phyloP scores from a whole-genome alignment of 2,797 vertebrate genomes.

The Parauchenoglanis punctatus region DNA sequence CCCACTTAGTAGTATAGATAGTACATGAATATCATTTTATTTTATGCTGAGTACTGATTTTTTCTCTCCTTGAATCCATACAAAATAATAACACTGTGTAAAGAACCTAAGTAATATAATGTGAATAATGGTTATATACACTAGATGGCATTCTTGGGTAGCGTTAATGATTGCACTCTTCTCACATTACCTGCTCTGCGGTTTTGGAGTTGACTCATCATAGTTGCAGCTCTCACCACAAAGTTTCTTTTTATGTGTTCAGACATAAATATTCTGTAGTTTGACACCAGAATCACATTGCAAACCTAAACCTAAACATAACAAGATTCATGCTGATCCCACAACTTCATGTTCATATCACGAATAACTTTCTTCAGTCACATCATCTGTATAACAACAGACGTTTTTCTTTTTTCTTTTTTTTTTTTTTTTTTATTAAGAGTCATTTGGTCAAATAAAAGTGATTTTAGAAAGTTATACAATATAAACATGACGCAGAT shows the following conservation, averaged over 20 bases:
- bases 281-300: background rate
- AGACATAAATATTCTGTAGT: background rate
- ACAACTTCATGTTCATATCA: background rate
- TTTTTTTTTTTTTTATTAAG: background rate
- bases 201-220: background rate
- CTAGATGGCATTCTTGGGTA: constrained; percentile 27
- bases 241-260: background rate
- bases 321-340: background rate
- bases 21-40: background rate
- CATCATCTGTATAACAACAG: background rate
- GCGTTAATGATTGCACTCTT: constrained; percentile 2
- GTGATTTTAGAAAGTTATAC: background rate
- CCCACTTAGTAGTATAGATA: too few species aligned
- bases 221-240: background rate
- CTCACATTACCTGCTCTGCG: background rate
- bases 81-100: background rate
- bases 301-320: background rate
- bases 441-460: background rate
- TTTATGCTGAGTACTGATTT: background rate
- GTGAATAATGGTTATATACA: background rate
- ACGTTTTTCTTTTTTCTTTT: too few species aligned
- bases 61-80: background rate
- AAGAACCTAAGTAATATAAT: background rate
- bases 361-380: background rate
- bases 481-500: background rate